Evolutionary conservation across 2,888 invertebrate species (phyloP), one percentile per base, ranked within the genome.

Genomic region (Hoplodrina ambigua): DNA sequence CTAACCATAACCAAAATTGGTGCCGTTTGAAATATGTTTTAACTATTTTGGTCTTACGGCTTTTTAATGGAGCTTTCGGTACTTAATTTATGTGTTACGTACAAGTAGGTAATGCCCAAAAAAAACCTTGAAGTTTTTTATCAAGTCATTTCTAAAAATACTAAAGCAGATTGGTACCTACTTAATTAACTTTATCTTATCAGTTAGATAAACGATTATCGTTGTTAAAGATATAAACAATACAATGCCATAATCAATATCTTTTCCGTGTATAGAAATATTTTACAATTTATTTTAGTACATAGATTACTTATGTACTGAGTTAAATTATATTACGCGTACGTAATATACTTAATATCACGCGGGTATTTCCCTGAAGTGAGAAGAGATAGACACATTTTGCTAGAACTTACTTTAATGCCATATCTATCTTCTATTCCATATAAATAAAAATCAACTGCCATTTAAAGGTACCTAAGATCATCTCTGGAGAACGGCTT

Each of bases 71-170:
- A 11, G 1, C 4, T 19, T 20, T 13, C 1, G 11, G 4, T 41
- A 60, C 3, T 19, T 55, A 8, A 64, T 37, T 37, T 4, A 19
- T 37, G 4, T 11, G 17, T 46, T 46, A 17, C 4, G 2, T 17
- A 25, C 13, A 49, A 41, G 3, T 15, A 33, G 11, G 33, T 44
- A n/a, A 67, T 33, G 20, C 13, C 33, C 1, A 44, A 46, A 37
- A 37, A 8, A 37, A 7, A 8, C 1, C 37, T 1, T 37, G 1
- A 58, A 53, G 54, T 54, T n/a, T 33, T 41, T 33, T 19, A 8
- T 17, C 0, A 19, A 75, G 60, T 75, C 17, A 73, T 60, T 68
- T 75, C 60, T 56, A 60, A 60, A 73, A 60, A 69, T 75, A 75
- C 56, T 33, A 33, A 33, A 33, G 4, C 7, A 37, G 8, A 8